Conservation (phyloP, 2,113 vertebrate species). For the Pogona vitticeps region DNA sequence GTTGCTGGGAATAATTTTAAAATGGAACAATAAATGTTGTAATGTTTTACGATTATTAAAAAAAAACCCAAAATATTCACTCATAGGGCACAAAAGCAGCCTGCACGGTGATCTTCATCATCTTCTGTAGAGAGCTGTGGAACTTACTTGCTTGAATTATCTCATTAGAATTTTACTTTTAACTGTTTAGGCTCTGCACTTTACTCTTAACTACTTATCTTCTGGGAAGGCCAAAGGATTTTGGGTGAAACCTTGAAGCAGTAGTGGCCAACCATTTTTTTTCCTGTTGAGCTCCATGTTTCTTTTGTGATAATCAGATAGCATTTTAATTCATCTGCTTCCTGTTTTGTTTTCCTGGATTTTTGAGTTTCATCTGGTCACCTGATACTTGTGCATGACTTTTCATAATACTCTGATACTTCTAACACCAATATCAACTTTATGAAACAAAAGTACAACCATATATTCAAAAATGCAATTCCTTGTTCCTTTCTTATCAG, state of each 20-base stretch:
- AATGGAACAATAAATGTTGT: conserved; percentile 10
- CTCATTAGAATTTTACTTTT: not conserved
- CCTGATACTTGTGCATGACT: too few relatives aligned
- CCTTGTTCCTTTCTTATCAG: not conserved
- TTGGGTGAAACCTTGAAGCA: not conserved
- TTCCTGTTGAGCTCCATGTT: not conserved
- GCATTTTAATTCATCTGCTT: not conserved
- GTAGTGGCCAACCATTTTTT: not conserved
- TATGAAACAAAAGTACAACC: not conserved
- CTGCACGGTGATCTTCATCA: not conserved
- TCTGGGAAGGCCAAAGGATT: not conserved
- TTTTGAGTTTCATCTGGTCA: not conserved
- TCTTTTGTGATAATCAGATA: not conserved
- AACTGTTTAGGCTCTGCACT: not conserved
- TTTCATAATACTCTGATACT: too few relatives aligned
- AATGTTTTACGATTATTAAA: not conserved
- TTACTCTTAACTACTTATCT: not conserved
- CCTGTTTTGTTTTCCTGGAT: not conserved
- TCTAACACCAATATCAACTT: not conserved
- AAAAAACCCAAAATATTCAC: too few relatives aligned
- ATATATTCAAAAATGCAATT: not conserved
- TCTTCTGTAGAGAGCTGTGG: not conserved
- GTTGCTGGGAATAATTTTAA: not conserved
- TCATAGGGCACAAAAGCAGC: not conserved
- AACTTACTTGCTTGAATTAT: not conserved